Conservation (phyloP, 2,797 vertebrate species). For the Ctenosaura bakeri region DNA sequence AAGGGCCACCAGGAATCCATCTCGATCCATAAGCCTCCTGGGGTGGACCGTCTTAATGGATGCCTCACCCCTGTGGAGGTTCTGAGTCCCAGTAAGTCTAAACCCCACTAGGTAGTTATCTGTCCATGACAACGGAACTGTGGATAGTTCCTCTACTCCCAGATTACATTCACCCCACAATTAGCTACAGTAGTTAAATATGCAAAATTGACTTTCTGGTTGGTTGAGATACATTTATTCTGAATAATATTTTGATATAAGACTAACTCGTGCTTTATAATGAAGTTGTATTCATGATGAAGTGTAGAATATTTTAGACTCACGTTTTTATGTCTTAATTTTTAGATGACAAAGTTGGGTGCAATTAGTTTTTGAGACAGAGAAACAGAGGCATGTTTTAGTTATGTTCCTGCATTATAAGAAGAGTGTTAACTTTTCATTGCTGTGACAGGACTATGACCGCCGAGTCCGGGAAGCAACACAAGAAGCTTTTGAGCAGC, state of each 20-base stretch:
- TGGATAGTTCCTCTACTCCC: no score
- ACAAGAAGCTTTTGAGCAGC: conserved; percentile 94
- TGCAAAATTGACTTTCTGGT: not conserved
- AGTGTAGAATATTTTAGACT: not conserved
- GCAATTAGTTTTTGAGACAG: not conserved
- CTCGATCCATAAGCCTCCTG: no score
- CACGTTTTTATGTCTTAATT: conserved; percentile 14
- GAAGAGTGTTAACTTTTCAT: conserved; percentile 16
- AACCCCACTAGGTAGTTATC: no score
- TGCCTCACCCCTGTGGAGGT: no score
- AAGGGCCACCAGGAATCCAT: no score
- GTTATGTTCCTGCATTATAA: not conserved
- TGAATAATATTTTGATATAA: conserved; percentile 6
- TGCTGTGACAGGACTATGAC: conserved; percentile 89
- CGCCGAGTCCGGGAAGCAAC: conserved; percentile 95
- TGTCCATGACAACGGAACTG: no score
- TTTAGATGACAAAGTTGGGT: not conserved
- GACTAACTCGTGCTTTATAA: not conserved
- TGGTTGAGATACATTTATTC: not conserved
- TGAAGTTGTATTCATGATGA: not conserved
- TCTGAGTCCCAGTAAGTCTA: no score
- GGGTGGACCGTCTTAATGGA: no score
- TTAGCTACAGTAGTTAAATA: not conserved
- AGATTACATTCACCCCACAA: no score
- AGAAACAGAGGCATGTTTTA: not conserved